Base-by-base conservation (phyloP, 1,140 invertebrate genomes). In the Drosophila nebulosa region DNA sequence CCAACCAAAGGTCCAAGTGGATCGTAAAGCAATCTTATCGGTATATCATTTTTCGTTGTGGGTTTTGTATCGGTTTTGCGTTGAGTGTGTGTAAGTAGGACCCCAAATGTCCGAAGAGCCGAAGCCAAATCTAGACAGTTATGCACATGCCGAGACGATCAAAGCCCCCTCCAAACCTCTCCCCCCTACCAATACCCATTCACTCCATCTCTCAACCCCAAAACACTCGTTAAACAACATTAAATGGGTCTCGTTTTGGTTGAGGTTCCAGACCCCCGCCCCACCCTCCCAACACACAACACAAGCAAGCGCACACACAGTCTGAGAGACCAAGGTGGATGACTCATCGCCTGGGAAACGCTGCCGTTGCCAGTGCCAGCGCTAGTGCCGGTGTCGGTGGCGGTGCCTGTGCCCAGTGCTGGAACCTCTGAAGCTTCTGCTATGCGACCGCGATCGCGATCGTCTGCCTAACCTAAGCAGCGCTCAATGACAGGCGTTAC, bases 181-280 rank as follows among this genome's bases (percentile, higher is more conserved):
- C 57, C 35, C 46, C 69, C 59, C 62, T n/a, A n/a, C n/a, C n/a
- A n/a, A n/a, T n/a, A n/a, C n/a, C n/a, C n/a, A n/a, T n/a, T n/a
- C n/a, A n/a, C n/a, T n/a, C n/a, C n/a, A n/a, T n/a, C n/a, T n/a
- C n/a, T n/a, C n/a, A n/a, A 59, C 51, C 65, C 74, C 50, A 55
- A 85, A 84, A 84, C 71, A 86, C 66, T 86, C 83, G 81, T 86
- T 86, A 86, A 86, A 86, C 83, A 86, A 86, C 81, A 81, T 86
- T 88, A 86, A 86, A 86, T 86, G 81, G 78, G 81, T 86, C 81
- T 86, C 81, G 68, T 86, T 65, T 69, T 56, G 72, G 36, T 39
- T 16, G 36, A 39, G 14, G 36, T 32, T 32, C 30, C 30, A 32
- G 30, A 32, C 27, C 27, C 35, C 35, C 35, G 10, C 4, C n/a